Base-by-base conservation (phyloP, 2,888 invertebrate species). In the Himalopsyche japonica region DNA sequence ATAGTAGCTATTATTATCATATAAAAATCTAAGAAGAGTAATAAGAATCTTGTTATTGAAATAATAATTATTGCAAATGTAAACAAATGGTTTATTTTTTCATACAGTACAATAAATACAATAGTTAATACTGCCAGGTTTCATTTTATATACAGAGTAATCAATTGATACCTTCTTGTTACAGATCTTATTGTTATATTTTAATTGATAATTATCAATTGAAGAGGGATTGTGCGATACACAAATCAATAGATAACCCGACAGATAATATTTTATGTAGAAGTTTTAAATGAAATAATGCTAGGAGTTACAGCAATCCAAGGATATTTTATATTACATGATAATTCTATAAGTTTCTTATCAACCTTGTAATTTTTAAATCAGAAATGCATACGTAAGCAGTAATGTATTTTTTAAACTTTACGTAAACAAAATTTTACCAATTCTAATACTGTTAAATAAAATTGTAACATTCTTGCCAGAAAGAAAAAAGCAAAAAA, bases 101-200 rank as follows among this genome's bases (percentile, higher is more conserved):
- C 87, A 87, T 85, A 87, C 87, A 84, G 57, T 82, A 85, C 86
- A 86, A 86, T 86, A 86, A 86, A 78, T 86, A 87, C 87, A 87
- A 85, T 87, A 87, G 87, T 82, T 81, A 24, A 78, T 32, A 85
- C 82, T 79, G 85, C 85, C 87, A 84, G 87, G 85, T 81, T 87
- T 86, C 79, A 49, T 87, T 86, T 86, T 84, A 85, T 86, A 86
- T 85, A 86, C 85, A 86, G 86, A 86, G 77, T 27, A 70, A 76
- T 20, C 43, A 64, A 80, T 27, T 76, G 49, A 34, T 82, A 82
- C 79, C 20, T 81, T 70, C 81, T 83, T 84, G 86, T 87, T 87
- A 86, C 57, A 82, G 78, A 86, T 84, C 81, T 84, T 81, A 79
- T 84, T 87, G 82, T 85, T 85, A 87, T 84, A 86, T 86, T 87